phyloP scores from a whole-genome alignment of 2,113 vertebrate species.

The Saguinus midas region DNA sequence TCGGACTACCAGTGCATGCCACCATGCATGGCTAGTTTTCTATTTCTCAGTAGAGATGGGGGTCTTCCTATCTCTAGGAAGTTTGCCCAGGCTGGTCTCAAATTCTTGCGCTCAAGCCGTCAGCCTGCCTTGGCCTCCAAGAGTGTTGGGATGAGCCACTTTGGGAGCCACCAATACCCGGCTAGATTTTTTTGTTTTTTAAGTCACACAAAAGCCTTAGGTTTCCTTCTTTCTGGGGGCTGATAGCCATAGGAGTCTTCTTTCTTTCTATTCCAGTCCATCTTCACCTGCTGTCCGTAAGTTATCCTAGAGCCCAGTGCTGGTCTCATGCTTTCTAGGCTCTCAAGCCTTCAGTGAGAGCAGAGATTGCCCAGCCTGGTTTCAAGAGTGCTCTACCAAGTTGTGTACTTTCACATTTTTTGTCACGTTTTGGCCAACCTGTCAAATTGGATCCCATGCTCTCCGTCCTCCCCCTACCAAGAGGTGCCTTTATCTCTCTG shows the following conservation, averaged over 20 bases:
- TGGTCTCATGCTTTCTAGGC: not conserved
- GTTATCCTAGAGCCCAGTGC: not conserved
- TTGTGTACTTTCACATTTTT: not conserved
- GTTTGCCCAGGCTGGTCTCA: not conserved
- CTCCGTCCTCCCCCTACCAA: not conserved
- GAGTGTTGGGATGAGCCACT: not conserved
- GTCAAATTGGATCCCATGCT: not conserved
- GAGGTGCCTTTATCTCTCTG: not conserved
- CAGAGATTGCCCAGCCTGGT: not conserved
- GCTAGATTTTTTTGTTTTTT: not conserved
- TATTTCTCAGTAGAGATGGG: not conserved
- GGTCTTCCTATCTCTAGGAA: not conserved
- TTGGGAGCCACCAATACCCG: not conserved
- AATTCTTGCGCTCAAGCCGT: not conserved
- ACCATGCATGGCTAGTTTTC: not conserved
- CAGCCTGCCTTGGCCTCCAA: not conserved
- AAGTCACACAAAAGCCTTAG: not conserved
- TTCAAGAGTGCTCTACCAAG: not conserved
- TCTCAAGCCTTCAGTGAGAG: not conserved
- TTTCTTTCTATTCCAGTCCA: not conserved
- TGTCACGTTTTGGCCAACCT: not conserved
- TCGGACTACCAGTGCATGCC: not conserved
- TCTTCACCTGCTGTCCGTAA: not conserved
- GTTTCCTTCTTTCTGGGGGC: not conserved
- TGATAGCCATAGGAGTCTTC: not conserved